phyloP scores from a whole-genome alignment of 2,113 vertebrate genomes.

The Myanophis thanlyinensis region DNA sequence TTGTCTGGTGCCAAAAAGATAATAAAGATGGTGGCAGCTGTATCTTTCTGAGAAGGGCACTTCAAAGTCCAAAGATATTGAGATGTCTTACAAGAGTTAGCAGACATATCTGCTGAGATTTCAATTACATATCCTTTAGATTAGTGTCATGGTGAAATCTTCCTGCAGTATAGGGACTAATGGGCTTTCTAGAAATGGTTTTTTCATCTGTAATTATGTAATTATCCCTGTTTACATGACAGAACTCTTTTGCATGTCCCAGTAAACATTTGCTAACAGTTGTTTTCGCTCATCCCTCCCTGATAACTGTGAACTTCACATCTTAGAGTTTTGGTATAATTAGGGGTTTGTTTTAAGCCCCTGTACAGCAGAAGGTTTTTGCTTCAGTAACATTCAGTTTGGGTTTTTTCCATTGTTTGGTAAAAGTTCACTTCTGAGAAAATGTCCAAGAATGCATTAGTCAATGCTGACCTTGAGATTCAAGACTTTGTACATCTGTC shows the following conservation, averaged over 20 bases:
- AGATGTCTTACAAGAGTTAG: neutral
- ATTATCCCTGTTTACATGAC: conserved; percentile 63
- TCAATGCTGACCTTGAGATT: conserved; percentile 28
- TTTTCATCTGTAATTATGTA: conserved; percentile 56
- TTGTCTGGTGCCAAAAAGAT: neutral
- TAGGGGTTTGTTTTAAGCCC: conserved; percentile 49
- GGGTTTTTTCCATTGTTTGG: conserved; percentile 18
- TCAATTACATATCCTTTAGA: conserved; percentile 27
- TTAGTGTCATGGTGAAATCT: conserved; percentile 21
- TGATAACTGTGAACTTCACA: conserved; percentile 56
- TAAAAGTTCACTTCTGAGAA: conserved; percentile 15
- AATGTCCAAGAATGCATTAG: conserved; percentile 32
- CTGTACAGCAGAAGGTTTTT: conserved; percentile 24
- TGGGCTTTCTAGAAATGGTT: conserved; percentile 40
- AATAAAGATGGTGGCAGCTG: neutral
- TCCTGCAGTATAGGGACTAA: conserved; percentile 23
- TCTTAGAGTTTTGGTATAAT: conserved; percentile 40
- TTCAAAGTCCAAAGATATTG: neutral
- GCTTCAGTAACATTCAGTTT: conserved; percentile 20
- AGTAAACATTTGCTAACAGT: conserved; percentile 60
- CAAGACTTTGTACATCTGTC: neutral
- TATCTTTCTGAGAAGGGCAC: neutral
- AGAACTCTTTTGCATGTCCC: conserved; percentile 59
- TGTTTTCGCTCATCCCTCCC: conserved; percentile 55
- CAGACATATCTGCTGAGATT: conserved; percentile 25